Conservation (phyloP, 2,888 invertebrate genomes). For the Pachliopta kotzebuea region DNA sequence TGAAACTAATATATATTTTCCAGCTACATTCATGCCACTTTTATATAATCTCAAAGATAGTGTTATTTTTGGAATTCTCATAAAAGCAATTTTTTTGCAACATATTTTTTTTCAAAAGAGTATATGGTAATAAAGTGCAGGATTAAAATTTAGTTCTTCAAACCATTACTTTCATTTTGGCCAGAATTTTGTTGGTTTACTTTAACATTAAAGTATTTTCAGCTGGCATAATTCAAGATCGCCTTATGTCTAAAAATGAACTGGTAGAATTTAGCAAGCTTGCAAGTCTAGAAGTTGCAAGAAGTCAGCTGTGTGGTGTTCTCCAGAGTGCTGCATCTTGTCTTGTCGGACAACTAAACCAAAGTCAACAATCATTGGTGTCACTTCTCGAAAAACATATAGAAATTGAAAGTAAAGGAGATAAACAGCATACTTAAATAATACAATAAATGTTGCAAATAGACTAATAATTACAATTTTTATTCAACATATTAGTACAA, state of each 20-base stretch:
- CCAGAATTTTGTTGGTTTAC: not conserved
- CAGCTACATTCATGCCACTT: no score
- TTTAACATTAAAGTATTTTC: constrained; percentile 40
- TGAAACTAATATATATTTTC: no score
- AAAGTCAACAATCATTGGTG: constrained; percentile 84
- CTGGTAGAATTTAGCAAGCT: constrained; percentile 83
- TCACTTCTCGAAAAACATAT: constrained; percentile 83
- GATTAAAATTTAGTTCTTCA: no score
- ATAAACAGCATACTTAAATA: constrained; percentile 30
- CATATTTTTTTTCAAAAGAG: not conserved
- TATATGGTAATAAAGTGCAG: no score
- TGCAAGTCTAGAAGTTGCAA: constrained; percentile 83
- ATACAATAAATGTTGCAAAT: not conserved
- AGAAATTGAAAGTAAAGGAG: constrained; percentile 46
- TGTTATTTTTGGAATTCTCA: no score
- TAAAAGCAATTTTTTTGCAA: not conserved
- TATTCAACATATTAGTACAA: not conserved
- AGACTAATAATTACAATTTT: not conserved
- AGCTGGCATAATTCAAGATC: constrained; percentile 88
- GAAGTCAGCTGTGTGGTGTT: constrained; percentile 85
- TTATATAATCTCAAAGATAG: no score
- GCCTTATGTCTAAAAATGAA: constrained; percentile 84
- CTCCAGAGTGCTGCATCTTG: constrained; percentile 83
- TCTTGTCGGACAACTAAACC: constrained; percentile 83
- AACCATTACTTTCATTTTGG: not conserved